Evolutionary conservation across 2,888 invertebrate species (phyloP).

Genomic region (Alsophila aescularia): DNA sequence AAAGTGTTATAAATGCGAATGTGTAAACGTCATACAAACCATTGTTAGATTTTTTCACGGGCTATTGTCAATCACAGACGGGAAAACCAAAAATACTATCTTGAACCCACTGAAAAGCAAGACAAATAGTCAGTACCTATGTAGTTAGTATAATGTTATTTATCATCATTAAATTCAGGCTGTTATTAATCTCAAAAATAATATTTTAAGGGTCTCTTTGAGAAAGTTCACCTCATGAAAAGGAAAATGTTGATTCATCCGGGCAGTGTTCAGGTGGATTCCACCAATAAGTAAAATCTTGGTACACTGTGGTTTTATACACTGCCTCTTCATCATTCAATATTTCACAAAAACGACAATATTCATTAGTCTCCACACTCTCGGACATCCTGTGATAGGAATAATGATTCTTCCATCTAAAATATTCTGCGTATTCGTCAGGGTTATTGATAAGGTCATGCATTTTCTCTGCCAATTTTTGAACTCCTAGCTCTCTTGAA

Average conservation of each 20-base stretch:
- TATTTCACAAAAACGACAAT: slow-evolving; percentile 66
- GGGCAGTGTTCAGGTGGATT: slow-evolving; percentile 44
- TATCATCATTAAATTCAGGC: no score
- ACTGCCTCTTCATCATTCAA: slow-evolving; percentile 58
- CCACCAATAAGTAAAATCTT: slow-evolving; percentile 67
- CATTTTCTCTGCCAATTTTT: slow-evolving; percentile 59
- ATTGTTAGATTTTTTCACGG: no score
- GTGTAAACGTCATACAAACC: no score
- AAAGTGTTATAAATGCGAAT: no score
- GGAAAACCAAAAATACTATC: no score
- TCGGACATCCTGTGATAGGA: slow-evolving; percentile 54
- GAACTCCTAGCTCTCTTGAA: slow-evolving; percentile 52
- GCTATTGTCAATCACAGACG: no score
- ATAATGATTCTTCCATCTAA: slow-evolving; percentile 71
- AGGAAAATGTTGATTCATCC: neutral
- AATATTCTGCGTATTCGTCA: slow-evolving; percentile 61
- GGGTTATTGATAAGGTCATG: slow-evolving; percentile 57
- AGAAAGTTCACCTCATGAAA: neutral
- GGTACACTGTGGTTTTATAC: slow-evolving; percentile 48
- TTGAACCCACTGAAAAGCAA: no score
- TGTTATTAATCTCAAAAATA: no score
- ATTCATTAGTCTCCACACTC: slow-evolving; percentile 62
- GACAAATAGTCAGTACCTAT: no score
- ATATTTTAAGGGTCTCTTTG: no score
- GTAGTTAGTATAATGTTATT: no score